Percentiles rank a stretch among this genome's conserved stretches.
These are phyloP conservation scores for Sinocyclocheilus anshuiensis DNA, from an alignment of 2,113 vertebrate species.

Conservation along the genomic window DNA sequence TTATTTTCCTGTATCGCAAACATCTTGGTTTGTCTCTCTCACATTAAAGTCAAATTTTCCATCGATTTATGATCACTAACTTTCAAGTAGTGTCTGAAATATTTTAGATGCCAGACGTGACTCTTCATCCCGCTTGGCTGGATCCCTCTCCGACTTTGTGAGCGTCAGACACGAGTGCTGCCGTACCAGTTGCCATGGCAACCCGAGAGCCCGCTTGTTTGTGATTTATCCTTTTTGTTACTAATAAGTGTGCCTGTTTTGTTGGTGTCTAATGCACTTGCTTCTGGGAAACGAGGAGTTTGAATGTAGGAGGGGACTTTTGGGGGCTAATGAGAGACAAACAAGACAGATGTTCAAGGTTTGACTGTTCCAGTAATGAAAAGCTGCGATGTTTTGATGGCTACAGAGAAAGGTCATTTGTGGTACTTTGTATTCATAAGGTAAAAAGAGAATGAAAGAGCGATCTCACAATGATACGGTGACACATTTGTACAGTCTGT, in stretches of 20 bases:
- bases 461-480: slow-evolving; percentile 42
- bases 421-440: neutral
- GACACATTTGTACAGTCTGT: slow-evolving; percentile 20
- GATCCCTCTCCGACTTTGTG: slow-evolving; percentile 16
- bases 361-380: slow-evolving; percentile 49
- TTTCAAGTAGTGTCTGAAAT: neutral
- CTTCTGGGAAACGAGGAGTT: slow-evolving; percentile 46
- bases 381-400: slow-evolving; percentile 21
- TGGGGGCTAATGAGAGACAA: slow-evolving; percentile 35
- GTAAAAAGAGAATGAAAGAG: slow-evolving; percentile 29
- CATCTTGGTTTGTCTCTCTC: neutral
- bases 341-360: slow-evolving; percentile 36
- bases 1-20: slow-evolving; percentile 41
- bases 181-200: slow-evolving; percentile 62
- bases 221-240: slow-evolving; percentile 33
- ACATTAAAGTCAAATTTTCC: neutral
- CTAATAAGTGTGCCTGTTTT: slow-evolving; percentile 7
- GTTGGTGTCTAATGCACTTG: slow-evolving; percentile 44
- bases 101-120: neutral
- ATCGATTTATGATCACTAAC: slow-evolving; percentile 16
- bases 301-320: slow-evolving; percentile 55
- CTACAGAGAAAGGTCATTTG: neutral
- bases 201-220: slow-evolving; percentile 51
- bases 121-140: neutral
- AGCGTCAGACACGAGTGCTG: slow-evolving; percentile 46